Evolutionary conservation across 2,113 vertebrate species (phyloP), one percentile per base, ranked within the genome.

Genomic region (Pseudonaja textilis): DNA sequence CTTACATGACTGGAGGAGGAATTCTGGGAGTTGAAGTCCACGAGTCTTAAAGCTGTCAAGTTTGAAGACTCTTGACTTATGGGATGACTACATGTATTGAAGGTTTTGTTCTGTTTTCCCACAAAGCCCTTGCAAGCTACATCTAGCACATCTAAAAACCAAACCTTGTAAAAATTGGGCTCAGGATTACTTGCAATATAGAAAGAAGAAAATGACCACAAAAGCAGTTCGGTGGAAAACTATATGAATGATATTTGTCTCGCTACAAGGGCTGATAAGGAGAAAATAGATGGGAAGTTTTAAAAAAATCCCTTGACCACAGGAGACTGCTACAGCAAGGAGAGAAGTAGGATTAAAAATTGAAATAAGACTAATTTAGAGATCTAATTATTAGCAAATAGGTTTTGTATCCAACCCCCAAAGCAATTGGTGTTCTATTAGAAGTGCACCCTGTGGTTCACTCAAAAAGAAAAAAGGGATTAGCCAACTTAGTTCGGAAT

Each of bases 331-430:
- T 52, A 45, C 26, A 52, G 45, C 85, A 87, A 57, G 9, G 85
- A 61, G 91, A 47, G 56, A 61, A 61, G 26, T 20, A 14, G 29
- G 85, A 52, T 87, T 91, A 91, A 45, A 91, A 91, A 39, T n/a
- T 85, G 85, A 87, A 91, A 87, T 87, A 91, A 86, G 90, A 87
- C 91, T 87, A 91, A 87, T 91, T 91, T 61, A 87, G 45, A 25
- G 57, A 59, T 26, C 91, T 91, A 87, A 87, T 87, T 87, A 91
- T 64, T 87, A 87, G n/a, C 85, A 91, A 91, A 52, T 87, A 25
- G 29, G 55, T 87, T 91, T 91, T 64, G 29, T n/a, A 39, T 18
- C 91, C 16, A 64, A 61, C 26, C 85, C 55, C 55, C 85, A 61
- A 52, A 87, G 91, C 56, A 61, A 91, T 56, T 47, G 47, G 26